Base-by-base conservation (phyloP, 2,797 vertebrate genomes). In the Schizopygopsis pylzovi region DNA sequence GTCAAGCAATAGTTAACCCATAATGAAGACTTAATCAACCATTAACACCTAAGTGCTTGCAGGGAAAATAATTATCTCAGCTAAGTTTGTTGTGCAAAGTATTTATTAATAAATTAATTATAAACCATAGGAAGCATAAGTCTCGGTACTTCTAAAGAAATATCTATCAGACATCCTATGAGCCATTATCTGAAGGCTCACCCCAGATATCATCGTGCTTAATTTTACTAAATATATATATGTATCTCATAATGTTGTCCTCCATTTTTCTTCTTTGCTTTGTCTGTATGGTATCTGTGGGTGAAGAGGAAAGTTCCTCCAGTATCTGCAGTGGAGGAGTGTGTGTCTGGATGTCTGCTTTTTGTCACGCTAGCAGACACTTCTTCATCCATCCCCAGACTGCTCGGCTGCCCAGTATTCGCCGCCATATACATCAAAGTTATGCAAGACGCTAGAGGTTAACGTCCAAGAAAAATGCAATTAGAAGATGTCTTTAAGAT, bases 11-110 rank as follows among this genome's bases (percentile, higher is more conserved):
- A 83, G 75, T 83, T 89, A 83, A 61, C 81, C 81, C 65, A 79
- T 91, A 87, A 91, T 91, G 84, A 91, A 89, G 86, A 92, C 84
- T 91, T 89, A 91, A 91, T 91, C 89, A 90, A 86, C 89, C 89
- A 90, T 90, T 88, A 91, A 89, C 82, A 89, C 84, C 84, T 87
- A 87, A 88, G 83, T 89, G 86, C 87, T 88, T 90, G 79, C 67
- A 72, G 65, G 86, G 86, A 77, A 87, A 85, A 87, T 86, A 87
- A 85, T 90, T 89, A 90, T 88, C 85, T 85, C 71, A 67, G 81
- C 80, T 81, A 87, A 88, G 86, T 90, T 89, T 89, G 89, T 87
- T 91, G 87, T 85, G 88, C 84, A 88, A 91, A 91, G 22, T 54
- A 67, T 77, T 68, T 68, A 77, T 77, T 65, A 77, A 84, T 84